phyloP scores from a whole-genome alignment of 2,797 vertebrate genomes.

The Pangasius krempfi region DNA sequence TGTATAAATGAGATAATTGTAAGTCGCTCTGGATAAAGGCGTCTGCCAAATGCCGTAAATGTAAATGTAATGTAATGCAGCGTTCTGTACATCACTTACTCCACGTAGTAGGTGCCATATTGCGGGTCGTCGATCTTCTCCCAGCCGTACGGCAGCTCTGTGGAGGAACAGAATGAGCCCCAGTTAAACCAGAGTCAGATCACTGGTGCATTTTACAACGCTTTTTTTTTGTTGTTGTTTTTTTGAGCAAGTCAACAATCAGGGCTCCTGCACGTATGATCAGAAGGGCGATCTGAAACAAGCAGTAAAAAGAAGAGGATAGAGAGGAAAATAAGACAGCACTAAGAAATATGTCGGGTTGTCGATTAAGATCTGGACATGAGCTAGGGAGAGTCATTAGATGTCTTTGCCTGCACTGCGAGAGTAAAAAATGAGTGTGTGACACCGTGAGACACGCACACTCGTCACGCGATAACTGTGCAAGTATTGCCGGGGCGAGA shows the following conservation, averaged over 20 bases:
- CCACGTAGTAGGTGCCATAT: conserved; percentile 94
- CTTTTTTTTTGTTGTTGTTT: neutral
- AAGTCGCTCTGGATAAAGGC: too few relatives aligned
- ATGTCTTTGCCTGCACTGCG: neutral
- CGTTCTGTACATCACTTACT: conserved; percentile 81
- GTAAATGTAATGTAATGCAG: too few relatives aligned
- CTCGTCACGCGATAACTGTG: conserved; percentile 67
- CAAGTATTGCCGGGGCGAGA: conserved; percentile 69
- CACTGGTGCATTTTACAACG: conserved; percentile 28
- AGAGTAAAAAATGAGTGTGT: neutral
- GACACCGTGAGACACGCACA: conserved; percentile 17
- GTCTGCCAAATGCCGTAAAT: too few relatives aligned
- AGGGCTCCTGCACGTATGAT: neutral
- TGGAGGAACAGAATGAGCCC: conserved; percentile 51
- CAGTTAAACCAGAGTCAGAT: conserved; percentile 48
- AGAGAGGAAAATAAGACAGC: neutral
- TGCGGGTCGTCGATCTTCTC: conserved; percentile 98
- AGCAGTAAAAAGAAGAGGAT: neutral
- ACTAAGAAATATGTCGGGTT: neutral
- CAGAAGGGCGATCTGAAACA: neutral
- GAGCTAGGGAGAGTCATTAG: conserved; percentile 15
- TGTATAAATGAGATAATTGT: too few relatives aligned
- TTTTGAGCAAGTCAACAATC: neutral
- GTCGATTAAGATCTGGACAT: conserved; percentile 5
- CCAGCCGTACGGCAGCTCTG: conserved; percentile 98